Evolutionary conservation across 2,888 invertebrate species (phyloP).

Genomic region (Lepidocyrtinus sp.): DNA sequence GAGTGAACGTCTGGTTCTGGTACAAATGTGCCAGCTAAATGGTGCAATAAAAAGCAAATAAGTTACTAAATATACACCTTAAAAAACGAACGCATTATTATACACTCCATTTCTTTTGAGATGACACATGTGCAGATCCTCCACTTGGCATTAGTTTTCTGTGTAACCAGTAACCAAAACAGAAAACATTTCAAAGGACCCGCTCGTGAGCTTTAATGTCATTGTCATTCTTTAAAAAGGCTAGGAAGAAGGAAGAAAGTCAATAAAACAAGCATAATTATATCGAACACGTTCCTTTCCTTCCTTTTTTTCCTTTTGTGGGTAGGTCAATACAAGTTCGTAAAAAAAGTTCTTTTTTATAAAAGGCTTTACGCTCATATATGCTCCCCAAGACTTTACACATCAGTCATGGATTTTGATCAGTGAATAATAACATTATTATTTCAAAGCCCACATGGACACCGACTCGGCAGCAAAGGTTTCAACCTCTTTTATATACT

Average conservation of each 20-base stretch:
- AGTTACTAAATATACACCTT: too few species aligned
- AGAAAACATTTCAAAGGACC: constrained; percentile 33
- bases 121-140: constrained; percentile 13
- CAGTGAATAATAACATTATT: constrained; percentile 39
- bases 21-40: neutral
- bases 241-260: too few species aligned
- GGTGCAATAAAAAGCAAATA: constrained; percentile 16
- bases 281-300: neutral
- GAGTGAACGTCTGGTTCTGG: neutral
- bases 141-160: too few species aligned
- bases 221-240: neutral
- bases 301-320: neutral
- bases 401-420: constrained; percentile 52
- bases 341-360: too few species aligned
- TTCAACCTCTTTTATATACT: neutral
- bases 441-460: too few species aligned
- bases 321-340: neutral
- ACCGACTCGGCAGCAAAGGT: neutral
- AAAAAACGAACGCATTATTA: too few species aligned
- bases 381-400: constrained; percentile 23
- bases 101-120: too few species aligned
- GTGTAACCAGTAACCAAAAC: too few species aligned
- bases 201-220: constrained; percentile 21
- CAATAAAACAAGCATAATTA: too few species aligned
- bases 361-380: constrained; percentile 6